These are phyloP conservation scores for Pseudoatta argentina DNA, from an alignment of 1,140 invertebrate genomes.

Conservation along the genomic window DNA sequence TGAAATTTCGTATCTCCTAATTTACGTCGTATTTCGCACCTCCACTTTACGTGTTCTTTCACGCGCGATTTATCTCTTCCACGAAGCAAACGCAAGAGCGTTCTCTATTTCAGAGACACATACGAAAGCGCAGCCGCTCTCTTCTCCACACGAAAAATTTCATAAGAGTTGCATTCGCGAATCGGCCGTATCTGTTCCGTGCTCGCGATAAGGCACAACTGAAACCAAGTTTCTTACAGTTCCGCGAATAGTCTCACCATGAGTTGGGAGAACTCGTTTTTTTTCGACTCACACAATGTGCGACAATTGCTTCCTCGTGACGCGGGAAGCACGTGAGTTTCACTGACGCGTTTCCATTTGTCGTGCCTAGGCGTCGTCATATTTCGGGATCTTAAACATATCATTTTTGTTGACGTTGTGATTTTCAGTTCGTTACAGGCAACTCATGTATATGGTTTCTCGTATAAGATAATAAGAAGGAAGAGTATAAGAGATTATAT, in stretches of 20 bases:
- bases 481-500: conserved; percentile 1
- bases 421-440: neutral
- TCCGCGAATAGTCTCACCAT: neutral
- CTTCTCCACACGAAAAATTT: neutral
- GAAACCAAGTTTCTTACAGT: conserved; percentile 1
- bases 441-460: neutral
- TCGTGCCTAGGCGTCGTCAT: too few species aligned
- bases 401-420: neutral
- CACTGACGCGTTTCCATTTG: conserved; percentile 5
- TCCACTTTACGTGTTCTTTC: conserved; percentile 2
- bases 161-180: neutral
- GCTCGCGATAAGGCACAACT: conserved; percentile 14
- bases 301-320: conserved; percentile 18
- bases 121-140: neutral
- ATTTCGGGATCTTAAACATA: neutral
- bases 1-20: neutral
- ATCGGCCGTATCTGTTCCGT: neutral
- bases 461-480: neutral
- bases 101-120: neutral
- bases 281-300: conserved; percentile 12
- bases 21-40: conserved; percentile 2
- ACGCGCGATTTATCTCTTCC: conserved; percentile 14
- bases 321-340: conserved; percentile 33
- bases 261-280: conserved; percentile 16
- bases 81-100: too few species aligned